Conservation (phyloP, 1,140 invertebrate species). For the Halictus rubicundus region DNA sequence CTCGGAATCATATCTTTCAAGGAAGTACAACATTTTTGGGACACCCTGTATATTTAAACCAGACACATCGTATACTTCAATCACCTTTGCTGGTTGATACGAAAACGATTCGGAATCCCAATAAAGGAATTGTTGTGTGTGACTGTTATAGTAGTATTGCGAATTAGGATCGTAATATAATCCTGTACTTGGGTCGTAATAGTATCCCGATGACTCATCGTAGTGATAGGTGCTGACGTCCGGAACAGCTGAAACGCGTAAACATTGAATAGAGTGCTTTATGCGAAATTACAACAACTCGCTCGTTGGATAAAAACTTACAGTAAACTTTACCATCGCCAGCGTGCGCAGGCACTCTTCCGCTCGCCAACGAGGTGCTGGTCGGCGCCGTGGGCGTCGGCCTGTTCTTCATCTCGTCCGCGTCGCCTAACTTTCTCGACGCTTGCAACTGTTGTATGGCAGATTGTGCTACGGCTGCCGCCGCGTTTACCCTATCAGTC, state of each 20-base stretch:
- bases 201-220: conserved; percentile 97
- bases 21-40: no score
- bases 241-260: conserved; percentile 84
- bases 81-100: conserved; percentile 87
- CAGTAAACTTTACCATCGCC: conserved; percentile 86
- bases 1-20: no score
- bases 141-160: conserved; percentile 96
- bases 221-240: conserved; percentile 96
- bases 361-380: conserved; percentile 77
- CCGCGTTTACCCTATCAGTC: conserved; percentile 88
- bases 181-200: conserved; percentile 95
- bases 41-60: no score
- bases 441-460: conserved; percentile 91
- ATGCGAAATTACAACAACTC: not conserved
- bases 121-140: conserved; percentile 95
- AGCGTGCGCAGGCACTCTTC: conserved; percentile 81
- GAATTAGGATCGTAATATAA: conserved; percentile 98
- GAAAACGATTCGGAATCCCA: conserved; percentile 93
- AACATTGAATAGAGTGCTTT: not conserved
- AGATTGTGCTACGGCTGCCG: conserved; percentile 93
- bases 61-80: conserved; percentile 1
- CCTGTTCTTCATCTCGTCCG: conserved; percentile 78
- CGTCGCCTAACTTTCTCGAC: conserved; percentile 75
- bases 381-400: conserved; percentile 80
- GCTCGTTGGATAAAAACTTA: conserved; percentile 73